A percentile compares a stretch with the other conserved stretches of the same genome.
phyloP scores from a whole-genome alignment of 2,888 invertebrate species.

The Ennomos erosarius region DNA sequence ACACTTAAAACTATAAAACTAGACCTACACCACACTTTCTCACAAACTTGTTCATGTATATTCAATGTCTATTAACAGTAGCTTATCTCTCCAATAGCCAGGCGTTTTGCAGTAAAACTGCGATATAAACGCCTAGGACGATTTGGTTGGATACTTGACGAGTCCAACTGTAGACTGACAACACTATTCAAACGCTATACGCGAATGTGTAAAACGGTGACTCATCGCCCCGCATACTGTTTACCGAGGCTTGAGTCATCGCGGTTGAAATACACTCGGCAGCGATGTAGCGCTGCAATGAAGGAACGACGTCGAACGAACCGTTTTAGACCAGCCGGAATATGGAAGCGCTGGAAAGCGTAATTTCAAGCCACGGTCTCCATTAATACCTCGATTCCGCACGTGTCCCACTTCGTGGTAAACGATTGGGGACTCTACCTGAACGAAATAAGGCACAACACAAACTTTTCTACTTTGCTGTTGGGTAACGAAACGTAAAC shows the following conservation, averaged over 20 bases:
- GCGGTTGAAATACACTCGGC: conserved; percentile 60
- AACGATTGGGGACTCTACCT: conserved; percentile 61
- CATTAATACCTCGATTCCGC: conserved; percentile 84
- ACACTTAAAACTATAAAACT: conserved; percentile 67
- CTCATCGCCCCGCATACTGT: conserved; percentile 86
- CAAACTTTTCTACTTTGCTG: conserved; percentile 36
- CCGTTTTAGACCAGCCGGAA: conserved; percentile 47
- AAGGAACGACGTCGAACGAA: conserved; percentile 43
- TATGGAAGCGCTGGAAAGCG: conserved; percentile 73
- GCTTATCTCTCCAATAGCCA: conserved; percentile 65
- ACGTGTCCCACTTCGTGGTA: conserved; percentile 68
- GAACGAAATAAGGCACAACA: conserved; percentile 45
- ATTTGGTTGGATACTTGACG: conserved; percentile 76
- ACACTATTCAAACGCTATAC: conserved; percentile 84
- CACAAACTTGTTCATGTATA: conserved; percentile 71
- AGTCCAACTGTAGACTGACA: conserved; percentile 84
- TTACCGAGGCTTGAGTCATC: conserved; percentile 85
- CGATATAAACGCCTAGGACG: conserved; percentile 78
- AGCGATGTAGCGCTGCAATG: conserved; percentile 73
- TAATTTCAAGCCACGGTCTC: conserved; percentile 65
- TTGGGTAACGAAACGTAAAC: conserved; percentile 74
- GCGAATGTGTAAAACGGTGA: conserved; percentile 86
- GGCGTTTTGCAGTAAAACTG: conserved; percentile 78
- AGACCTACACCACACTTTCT: conserved; percentile 80
- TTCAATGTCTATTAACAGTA: conserved; percentile 61